Conservation (phyloP, 2,888 invertebrate genomes). For the Scaptomyza polygonia region DNA sequence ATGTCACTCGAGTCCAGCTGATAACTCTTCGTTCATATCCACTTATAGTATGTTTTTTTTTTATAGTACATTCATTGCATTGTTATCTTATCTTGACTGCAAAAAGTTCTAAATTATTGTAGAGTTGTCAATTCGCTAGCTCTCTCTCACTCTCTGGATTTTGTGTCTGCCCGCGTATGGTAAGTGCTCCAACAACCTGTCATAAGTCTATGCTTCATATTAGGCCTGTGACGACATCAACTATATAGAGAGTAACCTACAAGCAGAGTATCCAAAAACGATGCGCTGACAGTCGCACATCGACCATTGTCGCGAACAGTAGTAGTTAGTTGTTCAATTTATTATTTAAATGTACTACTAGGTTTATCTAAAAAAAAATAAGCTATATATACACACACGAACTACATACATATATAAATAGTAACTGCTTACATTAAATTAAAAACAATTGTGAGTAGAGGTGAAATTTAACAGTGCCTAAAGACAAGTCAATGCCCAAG, state of each 20-base stretch:
- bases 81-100: conserved; percentile 45
- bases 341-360: too few relatives aligned
- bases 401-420: conserved; percentile 28
- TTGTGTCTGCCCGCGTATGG: conserved; percentile 6
- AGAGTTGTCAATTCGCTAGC: conserved; percentile 17
- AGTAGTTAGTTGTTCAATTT: conserved; percentile 52
- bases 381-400: conserved; percentile 17
- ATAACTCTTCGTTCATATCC: conserved; percentile 5
- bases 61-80: conserved; percentile 6
- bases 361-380: conserved; percentile 14
- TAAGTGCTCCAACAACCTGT: conserved; percentile 23
- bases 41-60: not conserved
- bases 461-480: conserved; percentile 43
- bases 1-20: conserved; percentile 7
- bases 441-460: conserved; percentile 75
- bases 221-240: conserved; percentile 59
- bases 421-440: conserved; percentile 65
- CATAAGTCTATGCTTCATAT: conserved; percentile 66
- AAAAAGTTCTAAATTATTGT: conserved; percentile 39
- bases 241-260: conserved; percentile 20
- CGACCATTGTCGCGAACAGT: conserved; percentile 64
- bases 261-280: conserved; percentile 21
- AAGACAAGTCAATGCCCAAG: conserved; percentile 25
- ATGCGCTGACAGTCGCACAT: conserved; percentile 59
- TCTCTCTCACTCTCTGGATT: conserved; percentile 9